A percentile compares a stretch with the other conserved stretches of the same genome.
These are phyloP conservation scores for Neomicropteryx cornuta DNA, from an alignment of 1,140 invertebrate species.

Conservation along the genomic window DNA sequence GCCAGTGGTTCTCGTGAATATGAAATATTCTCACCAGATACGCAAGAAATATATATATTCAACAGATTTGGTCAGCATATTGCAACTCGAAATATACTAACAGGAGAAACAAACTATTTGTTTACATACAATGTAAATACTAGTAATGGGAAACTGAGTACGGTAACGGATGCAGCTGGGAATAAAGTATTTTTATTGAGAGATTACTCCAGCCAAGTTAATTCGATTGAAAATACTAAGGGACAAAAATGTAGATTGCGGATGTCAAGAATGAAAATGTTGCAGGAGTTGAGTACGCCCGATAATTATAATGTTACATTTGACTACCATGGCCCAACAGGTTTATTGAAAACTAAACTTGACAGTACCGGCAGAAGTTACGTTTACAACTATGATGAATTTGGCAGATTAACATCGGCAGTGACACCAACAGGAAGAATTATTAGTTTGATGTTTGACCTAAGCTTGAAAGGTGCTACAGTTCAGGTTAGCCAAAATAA, in stretches of 20 bases:
- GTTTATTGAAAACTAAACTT: conserved; percentile 75
- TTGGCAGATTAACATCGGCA: conserved; percentile 79
- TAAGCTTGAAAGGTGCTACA: conserved; percentile 78
- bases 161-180: conserved; percentile 85
- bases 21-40: conserved; percentile 90
- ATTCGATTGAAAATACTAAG: conserved; percentile 89
- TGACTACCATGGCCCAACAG: conserved; percentile 83
- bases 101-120: conserved; percentile 80
- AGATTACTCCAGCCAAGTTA: conserved; percentile 80
- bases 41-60: conserved; percentile 92
- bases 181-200: conserved; percentile 85
- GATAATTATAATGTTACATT: conserved; percentile 89
- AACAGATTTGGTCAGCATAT: conserved; percentile 93
- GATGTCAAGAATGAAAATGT: conserved; percentile 80
- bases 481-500: conserved; percentile 77
- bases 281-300: conserved; percentile 79
- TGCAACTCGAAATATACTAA: conserved; percentile 84
- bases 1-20: conserved; percentile 76
- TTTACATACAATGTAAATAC: conserved; percentile 96
- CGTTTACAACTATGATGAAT: conserved; percentile 92
- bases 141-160: conserved; percentile 87
- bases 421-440: conserved; percentile 88
- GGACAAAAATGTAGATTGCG: conserved; percentile 82
- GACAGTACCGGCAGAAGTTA: conserved; percentile 86
- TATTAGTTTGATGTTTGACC: conserved; percentile 73